A percentile compares a stretch with the other conserved stretches of the same genome.
phyloP scores from a whole-genome alignment of 2,797 vertebrate species.

The Sciurus carolinensis region DNA sequence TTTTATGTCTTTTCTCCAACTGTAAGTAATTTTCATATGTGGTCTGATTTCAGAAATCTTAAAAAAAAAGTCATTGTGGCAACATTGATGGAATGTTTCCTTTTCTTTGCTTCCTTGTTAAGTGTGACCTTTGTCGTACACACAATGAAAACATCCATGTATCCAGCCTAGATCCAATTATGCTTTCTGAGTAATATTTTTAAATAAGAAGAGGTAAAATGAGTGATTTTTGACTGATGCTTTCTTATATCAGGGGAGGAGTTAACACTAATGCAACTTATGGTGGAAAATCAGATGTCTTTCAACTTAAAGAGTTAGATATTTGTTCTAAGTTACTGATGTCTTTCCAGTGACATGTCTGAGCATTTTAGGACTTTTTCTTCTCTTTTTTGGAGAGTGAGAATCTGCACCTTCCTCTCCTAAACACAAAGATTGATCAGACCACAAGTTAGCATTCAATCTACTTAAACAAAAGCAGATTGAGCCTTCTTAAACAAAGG shows the following conservation, averaged over 20 bases:
- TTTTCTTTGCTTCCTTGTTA: not conserved
- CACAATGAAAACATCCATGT: not conserved
- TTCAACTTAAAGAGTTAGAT: not conserved
- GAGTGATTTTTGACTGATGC: not conserved
- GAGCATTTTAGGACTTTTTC: not conserved
- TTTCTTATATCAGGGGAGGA: not conserved
- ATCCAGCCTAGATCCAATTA: not conserved
- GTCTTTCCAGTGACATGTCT: not conserved
- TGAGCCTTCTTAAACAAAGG: not conserved
- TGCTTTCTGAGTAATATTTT: not conserved
- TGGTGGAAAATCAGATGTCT: not conserved
- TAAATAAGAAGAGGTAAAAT: not conserved
- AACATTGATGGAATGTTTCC: not conserved
- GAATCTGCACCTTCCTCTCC: rapidly evolving
- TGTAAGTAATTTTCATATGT: not conserved
- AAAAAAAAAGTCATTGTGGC: not conserved
- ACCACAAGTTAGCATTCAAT: not conserved
- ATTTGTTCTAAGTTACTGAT: not conserved
- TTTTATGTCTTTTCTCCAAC: not conserved
- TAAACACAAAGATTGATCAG: not conserved
- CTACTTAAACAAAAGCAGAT: not conserved
- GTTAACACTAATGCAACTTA: not conserved
- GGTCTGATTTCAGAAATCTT: not conserved
- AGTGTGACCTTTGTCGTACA: not conserved
- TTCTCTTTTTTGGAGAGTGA: not conserved